A percentile compares a stretch with the other conserved stretches of the same genome.
These are phyloP conservation scores for Leptodactylus fuscus DNA, from an alignment of 2,113 vertebrate genomes.

Conservation along the genomic window DNA sequence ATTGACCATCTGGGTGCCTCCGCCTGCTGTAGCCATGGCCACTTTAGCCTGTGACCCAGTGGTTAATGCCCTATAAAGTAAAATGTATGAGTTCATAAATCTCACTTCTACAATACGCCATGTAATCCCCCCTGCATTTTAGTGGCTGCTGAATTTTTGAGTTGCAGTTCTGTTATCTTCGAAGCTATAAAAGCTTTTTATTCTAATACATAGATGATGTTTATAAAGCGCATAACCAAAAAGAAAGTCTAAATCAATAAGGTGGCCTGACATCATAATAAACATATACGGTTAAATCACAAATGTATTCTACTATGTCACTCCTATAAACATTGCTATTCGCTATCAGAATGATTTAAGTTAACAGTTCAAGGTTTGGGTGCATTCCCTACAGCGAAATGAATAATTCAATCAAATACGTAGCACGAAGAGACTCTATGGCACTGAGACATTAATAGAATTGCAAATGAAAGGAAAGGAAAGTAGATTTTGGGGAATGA, in stretches of 20 bases:
- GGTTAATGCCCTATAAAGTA: constrained; percentile 78
- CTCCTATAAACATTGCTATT: not conserved
- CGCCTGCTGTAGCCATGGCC: constrained; percentile 80
- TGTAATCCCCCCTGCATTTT: not conserved
- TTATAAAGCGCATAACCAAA: not conserved
- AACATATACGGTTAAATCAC: not conserved
- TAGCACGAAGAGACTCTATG: not conserved
- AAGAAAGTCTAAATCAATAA: not conserved
- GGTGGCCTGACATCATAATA: not conserved
- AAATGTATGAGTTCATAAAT: not conserved
- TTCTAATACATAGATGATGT: not conserved
- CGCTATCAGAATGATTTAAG: not conserved
- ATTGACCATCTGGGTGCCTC: constrained; percentile 82
- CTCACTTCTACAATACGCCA: too few relatives aligned
- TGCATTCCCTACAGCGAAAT: constrained; percentile 23
- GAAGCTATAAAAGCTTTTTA: not conserved
- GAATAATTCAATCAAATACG: constrained; percentile 17
- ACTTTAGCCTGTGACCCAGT: constrained; percentile 86
- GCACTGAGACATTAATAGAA: constrained; percentile 19
- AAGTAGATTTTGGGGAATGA: not conserved
- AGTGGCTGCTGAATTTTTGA: not conserved
- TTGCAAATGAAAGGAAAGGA: constrained; percentile 14
- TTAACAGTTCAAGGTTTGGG: constrained; percentile 5
- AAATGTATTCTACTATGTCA: constrained; percentile 2
- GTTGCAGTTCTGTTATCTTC: not conserved